Conservation (phyloP, 2,797 vertebrate genomes). For the Lindbergichthys nudifrons region DNA sequence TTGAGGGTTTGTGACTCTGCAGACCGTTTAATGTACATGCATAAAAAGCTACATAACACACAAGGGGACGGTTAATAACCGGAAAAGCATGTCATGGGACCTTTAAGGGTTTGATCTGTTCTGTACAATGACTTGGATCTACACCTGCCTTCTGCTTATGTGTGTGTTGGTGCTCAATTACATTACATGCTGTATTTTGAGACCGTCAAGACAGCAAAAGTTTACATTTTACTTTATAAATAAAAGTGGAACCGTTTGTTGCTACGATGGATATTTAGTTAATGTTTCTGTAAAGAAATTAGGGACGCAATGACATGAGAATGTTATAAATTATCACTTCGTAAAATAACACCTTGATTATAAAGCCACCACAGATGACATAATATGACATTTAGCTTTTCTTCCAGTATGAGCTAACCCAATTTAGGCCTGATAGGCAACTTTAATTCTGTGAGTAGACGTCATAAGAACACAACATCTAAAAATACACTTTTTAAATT, state of each 20-base stretch:
- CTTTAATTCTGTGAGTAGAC: conserved; percentile 13
- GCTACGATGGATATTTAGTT: not conserved
- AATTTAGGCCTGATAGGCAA: not conserved
- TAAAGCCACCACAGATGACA: not conserved
- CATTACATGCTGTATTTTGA: too few relatives aligned
- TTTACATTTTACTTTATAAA: not conserved
- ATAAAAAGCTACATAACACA: too few relatives aligned
- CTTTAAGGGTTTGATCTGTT: not conserved
- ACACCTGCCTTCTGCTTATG: not conserved
- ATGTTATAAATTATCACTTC: not conserved
- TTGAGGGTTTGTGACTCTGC: too few relatives aligned
- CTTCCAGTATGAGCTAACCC: not conserved
- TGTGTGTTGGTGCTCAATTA: not conserved
- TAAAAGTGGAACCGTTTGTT: not conserved
- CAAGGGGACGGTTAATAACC: too few relatives aligned
- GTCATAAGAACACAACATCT: not conserved
- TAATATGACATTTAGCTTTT: not conserved
- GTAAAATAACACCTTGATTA: not conserved
- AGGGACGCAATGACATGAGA: not conserved
- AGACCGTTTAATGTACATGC: too few relatives aligned
- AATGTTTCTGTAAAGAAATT: not conserved
- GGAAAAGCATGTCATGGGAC: too few relatives aligned
- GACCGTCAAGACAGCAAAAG: not conserved
- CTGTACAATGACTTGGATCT: too few relatives aligned
- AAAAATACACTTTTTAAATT: conserved; percentile 10